Evolutionary conservation across 2,113 vertebrate genomes (phyloP), one percentile per base, ranked within the genome.

Genomic region (Trogon surrucura): DNA sequence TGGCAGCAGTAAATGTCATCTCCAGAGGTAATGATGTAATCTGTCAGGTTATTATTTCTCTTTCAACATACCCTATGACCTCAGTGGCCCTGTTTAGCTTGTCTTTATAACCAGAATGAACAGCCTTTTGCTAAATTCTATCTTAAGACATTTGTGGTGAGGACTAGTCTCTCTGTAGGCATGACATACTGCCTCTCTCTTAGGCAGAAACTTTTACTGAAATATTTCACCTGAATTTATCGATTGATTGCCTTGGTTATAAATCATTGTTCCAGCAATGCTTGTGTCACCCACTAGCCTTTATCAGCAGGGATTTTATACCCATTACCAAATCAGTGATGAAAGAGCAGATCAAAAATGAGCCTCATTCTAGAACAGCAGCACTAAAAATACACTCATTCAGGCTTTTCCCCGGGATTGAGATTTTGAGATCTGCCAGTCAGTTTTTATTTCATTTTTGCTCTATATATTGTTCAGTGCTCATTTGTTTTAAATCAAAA

Each of bases 401-500:
- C 22, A 85, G 66, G 11, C 51, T 53, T 90, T 85, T 45, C 2
- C 11, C 20, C 6, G 20, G 8, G 12, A 53, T 6, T 47, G 36
- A 88, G 88, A 74, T 79, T 23, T 41, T 85, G 79, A 90, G 74
- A 70, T 70, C 45, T 70, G 41, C 81, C 86, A 17, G 20, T 74
- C 70, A 62, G 26, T 57, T 90, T 85, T 81, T 79, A 82, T 57
- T 81, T 81, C 1, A 70, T 88, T 88, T n/a, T 50, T 23, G 23
- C 41, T 78, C 29, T 65, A 19, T 81, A 34, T 61, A 66, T 57
- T 78, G 10, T 85, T 88, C 22, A 61, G 29, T 50, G n/a, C 51
- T 82, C 20, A 64, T 64, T 93, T 82, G 23, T 50, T 91, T 85
- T 64, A 89, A 85, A 82, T 75, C 51, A 85, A 89, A 89, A 85